Evolutionary conservation across 1,140 invertebrate genomes (phyloP), one percentile per base, ranked within the genome.

Genomic region (Araneus ventricosus): DNA sequence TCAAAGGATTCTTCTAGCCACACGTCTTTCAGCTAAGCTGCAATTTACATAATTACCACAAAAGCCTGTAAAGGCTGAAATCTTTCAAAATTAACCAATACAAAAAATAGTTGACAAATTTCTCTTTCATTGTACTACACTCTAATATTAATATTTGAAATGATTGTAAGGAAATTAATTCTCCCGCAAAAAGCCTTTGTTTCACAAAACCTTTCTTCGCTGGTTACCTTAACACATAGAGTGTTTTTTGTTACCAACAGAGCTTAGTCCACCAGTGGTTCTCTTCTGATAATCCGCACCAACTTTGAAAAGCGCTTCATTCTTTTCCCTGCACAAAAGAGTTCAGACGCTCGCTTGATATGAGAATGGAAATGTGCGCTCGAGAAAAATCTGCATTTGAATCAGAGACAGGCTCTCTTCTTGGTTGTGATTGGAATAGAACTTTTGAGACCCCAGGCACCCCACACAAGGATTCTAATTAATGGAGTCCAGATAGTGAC

Each of bases 301-400:
- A 20, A 30, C 70, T 75, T 75, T 75, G 70, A 75, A 86, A 86
- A 61, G 45, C 20, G 22, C 24, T 27, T 24, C 52, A 61, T 86
- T 61, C 34, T 86, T 61, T 61, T 37, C 45, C n/a, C 59, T 22
- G 84, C 84, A 86, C 84, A 86, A 86, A 37, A 10, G 84, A 24
- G n/a, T 37, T 61, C 30, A 57, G 84, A 22, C 14, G 41, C 45
- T 5, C n/a, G 57, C 20, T 37, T 75, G 2, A 63, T 86, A 86
- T 37, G 45, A 57, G 84, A 61, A 86, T 61, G 57, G 84, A 86
- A 86, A 86, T 86, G 84, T 57, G 45, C 84, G 30, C 52, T 45
- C 30, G 30, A 86, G 84, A 86, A 86, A 86, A 86, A 86, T 86
- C 57, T 86, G 84, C 84, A 86, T 86, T 86, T 86, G 84, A 86